These are phyloP conservation scores for Odontamblyopus rebecca DNA, from an alignment of 2,797 vertebrate genomes.

Conservation along the genomic window DNA sequence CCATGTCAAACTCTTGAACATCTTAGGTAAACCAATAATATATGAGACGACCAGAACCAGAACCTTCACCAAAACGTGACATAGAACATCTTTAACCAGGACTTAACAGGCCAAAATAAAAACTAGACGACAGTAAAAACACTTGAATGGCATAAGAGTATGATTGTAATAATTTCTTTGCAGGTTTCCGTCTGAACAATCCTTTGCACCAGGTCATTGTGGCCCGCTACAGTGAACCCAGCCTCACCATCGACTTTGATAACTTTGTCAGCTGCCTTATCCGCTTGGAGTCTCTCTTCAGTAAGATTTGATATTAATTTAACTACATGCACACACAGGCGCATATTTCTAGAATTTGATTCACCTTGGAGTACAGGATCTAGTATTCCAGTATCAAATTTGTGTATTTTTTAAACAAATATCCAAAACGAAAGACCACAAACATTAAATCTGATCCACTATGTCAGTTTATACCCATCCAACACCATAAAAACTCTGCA, in stretches of 20 bases:
- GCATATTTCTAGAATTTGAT: no score
- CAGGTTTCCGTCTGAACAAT: slow-evolving; percentile 86
- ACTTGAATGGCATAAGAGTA: not conserved
- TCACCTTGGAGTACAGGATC: not conserved
- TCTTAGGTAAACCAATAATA: not conserved
- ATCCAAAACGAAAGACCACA: no score
- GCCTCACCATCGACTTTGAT: slow-evolving; percentile 84
- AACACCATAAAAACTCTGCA: no score
- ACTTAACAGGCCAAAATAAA: not conserved
- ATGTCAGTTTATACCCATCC: no score
- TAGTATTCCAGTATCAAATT: no score
- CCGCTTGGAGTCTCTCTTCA: slow-evolving; percentile 85
- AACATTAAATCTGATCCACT: no score
- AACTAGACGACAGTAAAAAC: not conserved
- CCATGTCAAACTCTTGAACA: not conserved
- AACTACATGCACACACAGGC: not conserved
- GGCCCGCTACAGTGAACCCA: slow-evolving; percentile 82
- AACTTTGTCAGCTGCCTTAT: slow-evolving; percentile 84
- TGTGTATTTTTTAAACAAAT: not conserved
- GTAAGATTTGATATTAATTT: slow-evolving; percentile 58
- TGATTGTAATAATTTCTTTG: not conserved
- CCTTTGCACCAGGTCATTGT: slow-evolving; percentile 83
- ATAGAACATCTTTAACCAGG: not conserved
- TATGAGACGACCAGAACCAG: not conserved
- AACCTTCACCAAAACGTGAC: no score